A percentile compares a stretch with the other conserved stretches of the same genome.
Evolutionary conservation across 2,797 vertebrate genomes (phyloP).

Genomic region (Oryzias sinensis): DNA sequence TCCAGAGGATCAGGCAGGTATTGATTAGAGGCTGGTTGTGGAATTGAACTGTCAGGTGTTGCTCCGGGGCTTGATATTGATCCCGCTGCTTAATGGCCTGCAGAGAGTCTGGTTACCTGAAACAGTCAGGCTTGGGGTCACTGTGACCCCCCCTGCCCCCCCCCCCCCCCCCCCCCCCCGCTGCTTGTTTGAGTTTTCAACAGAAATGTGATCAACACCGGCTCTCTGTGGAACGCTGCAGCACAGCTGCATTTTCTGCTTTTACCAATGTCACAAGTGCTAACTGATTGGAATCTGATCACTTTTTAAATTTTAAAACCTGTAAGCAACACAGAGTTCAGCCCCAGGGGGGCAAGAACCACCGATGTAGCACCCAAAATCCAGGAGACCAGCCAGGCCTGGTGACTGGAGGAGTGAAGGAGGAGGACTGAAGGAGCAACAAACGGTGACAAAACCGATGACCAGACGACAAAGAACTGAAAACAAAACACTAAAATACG

Average conservation of each 20-base stretch:
- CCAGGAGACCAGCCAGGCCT: no score
- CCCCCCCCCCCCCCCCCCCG: constrained; percentile 1
- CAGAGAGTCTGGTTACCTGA: constrained; percentile 68
- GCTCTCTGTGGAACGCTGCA: constrained; percentile 29
- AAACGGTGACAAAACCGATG: no score
- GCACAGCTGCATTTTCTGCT: constrained; percentile 28
- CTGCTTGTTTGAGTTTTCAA: constrained; percentile 67
- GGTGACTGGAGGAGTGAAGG: no score
- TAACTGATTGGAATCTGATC: constrained; percentile 27
- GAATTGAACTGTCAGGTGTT: constrained; percentile 88
- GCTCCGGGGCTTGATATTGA: constrained; percentile 82
- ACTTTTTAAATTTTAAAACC: no score
- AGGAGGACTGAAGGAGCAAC: no score
- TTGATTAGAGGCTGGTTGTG: constrained; percentile 78
- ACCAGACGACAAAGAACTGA: no score
- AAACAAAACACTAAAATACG: no score
- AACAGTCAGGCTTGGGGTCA: constrained; percentile 15
- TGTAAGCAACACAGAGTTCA: no score
- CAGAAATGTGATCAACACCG: constrained; percentile 65
- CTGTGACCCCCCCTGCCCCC: background rate
- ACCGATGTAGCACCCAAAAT: no score
- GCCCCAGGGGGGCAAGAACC: no score
- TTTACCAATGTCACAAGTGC: constrained; percentile 38
- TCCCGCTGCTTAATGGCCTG: constrained; percentile 67
- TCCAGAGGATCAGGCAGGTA: constrained; percentile 76